Evolutionary conservation across 2,888 invertebrate genomes (phyloP).

Genomic region (Drosophila multiciliata): DNA sequence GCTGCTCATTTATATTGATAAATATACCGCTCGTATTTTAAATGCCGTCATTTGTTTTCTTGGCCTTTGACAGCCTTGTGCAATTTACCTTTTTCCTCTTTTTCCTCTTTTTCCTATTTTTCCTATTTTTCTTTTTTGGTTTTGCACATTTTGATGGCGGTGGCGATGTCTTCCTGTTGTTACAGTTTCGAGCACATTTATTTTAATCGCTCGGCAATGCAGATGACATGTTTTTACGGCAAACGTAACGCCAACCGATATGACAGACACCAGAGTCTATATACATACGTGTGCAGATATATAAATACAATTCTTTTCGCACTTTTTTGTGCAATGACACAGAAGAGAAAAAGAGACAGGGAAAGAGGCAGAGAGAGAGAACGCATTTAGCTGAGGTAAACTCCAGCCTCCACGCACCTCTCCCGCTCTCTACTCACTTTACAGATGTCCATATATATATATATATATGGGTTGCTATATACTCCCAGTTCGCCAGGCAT

Average conservation of each 20-base stretch:
- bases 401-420: not conserved
- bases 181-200: conserved; percentile 50
- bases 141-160: conserved; percentile 20
- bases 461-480: not conserved
- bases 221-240: conserved; percentile 37
- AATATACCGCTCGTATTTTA: conserved; percentile 28
- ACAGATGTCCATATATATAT: not conserved
- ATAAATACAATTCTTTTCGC: not conserved
- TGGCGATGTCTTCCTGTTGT: conserved; percentile 55
- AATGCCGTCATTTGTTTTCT: conserved; percentile 40
- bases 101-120: not conserved
- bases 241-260: conserved; percentile 19
- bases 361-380: not conserved
- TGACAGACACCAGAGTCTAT: conserved; percentile 5
- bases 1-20: conserved; percentile 21
- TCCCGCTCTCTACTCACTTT: not conserved
- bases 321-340: not conserved
- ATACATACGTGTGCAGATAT: not conserved
- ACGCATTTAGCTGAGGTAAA: not conserved
- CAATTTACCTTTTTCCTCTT: not conserved
- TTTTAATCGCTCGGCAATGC: conserved; percentile 43
- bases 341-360: not conserved
- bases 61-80: conserved; percentile 35
- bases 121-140: conserved; percentile 7
- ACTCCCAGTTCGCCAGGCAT: not conserved